phyloP scores from a whole-genome alignment of 2,888 invertebrate species.

The Euproctis similis region DNA sequence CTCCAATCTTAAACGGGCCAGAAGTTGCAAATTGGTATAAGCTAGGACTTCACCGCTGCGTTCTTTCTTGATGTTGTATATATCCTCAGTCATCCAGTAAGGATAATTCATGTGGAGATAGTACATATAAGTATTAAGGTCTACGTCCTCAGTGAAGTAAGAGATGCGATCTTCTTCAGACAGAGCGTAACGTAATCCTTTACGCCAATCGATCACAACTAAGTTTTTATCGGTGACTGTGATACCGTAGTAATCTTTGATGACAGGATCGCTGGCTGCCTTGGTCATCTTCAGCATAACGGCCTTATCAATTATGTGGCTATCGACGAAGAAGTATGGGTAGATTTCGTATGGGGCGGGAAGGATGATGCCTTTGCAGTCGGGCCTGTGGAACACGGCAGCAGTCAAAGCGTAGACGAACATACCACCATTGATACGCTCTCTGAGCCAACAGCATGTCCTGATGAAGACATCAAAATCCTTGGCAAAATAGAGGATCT shows the following conservation, averaged over 20 bases:
- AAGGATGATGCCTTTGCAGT: conserved; percentile 79
- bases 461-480: conserved; percentile 81
- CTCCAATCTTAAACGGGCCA: conserved; percentile 76
- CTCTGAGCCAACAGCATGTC: conserved; percentile 81
- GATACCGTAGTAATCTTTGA: conserved; percentile 71
- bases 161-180: conserved; percentile 77
- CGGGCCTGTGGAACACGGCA: conserved; percentile 80
- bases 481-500: conserved; percentile 79
- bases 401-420: conserved; percentile 82
- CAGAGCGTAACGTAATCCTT: conserved; percentile 74
- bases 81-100: conserved; percentile 79
- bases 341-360: conserved; percentile 86
- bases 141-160: conserved; percentile 87
- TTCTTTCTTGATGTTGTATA: conserved; percentile 61
- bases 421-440: conserved; percentile 82
- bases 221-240: conserved; percentile 71
- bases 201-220: conserved; percentile 81
- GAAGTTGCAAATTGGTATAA: conserved; percentile 78
- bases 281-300: conserved; percentile 79
- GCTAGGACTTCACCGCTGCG: conserved; percentile 76
- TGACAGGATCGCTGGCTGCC: conserved; percentile 68
- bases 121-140: conserved; percentile 83
- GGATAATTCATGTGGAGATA: conserved; percentile 81
- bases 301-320: conserved; percentile 81
- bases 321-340: conserved; percentile 85